Evolutionary conservation across 2,888 invertebrate species (phyloP), one percentile per base, ranked within the genome.

Genomic region (Cryptophagus acutangulus): DNA sequence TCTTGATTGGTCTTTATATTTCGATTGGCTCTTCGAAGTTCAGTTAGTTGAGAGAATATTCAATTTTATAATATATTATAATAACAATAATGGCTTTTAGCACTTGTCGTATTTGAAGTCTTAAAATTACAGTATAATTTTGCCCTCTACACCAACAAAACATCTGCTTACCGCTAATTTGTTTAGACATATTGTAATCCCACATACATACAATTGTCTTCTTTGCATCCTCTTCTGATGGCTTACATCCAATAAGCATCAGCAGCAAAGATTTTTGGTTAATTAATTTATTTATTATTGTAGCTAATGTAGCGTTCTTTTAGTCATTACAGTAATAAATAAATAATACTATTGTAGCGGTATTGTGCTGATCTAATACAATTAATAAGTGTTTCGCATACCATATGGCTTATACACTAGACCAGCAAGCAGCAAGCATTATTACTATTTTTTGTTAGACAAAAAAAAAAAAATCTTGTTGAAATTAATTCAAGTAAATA

Each of bases 331-430:
- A 20, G 6, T 8, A 20, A 20, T 20, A 20, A 31, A 8, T 3
- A 13, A 26, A 31, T 31, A 31, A 31, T 31, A 31, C 12, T 16
- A 31, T 31, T 31, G 16, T 31, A 15, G 31, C 31, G 14, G 31
- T 16, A 31, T 31, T 31, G 24, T 20, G n/a, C n/a, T 20, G n/a
- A 31, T 16, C 12, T 31, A 31, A 31, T 28, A 28, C 28, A 28
- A 28, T 28, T 28, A 28, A 6, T 28, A 28, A 28, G 4, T 28
- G 12, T 28, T 6, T 31, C 31, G 31, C 31, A 31, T 10, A 16
- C 31, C 31, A 31, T 31, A 31, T 31, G 31, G 8, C 16, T 31
- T 3, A n/a, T n/a, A n/a, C n/a, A n/a, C n/a, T n/a, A n/a, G n/a
- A n/a, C n/a, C n/a, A n/a, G n/a, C n/a, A n/a, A n/a, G n/a, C n/a